A percentile compares a stretch with the other conserved stretches of the same genome.
Conservation (phyloP, 2,797 vertebrate genomes). For the Clamator glandarius region DNA sequence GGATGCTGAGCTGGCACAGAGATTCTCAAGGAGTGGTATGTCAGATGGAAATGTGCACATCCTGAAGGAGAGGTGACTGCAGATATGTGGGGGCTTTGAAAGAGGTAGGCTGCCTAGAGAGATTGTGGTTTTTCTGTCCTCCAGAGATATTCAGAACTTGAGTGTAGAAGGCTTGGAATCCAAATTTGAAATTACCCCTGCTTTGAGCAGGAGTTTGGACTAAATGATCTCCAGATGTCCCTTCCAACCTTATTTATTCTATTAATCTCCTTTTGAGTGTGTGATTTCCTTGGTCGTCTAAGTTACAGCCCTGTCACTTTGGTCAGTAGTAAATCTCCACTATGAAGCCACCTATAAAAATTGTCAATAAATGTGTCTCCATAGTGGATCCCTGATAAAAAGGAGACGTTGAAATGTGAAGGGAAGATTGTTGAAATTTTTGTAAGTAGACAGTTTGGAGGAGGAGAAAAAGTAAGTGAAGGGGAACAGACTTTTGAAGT, state of each 20-base stretch:
- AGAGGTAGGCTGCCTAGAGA: neutral
- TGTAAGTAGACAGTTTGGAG: neutral
- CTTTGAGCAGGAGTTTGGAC: neutral
- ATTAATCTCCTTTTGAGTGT: neutral
- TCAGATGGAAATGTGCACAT: neutral
- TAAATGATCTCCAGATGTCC: neutral
- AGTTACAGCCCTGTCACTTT: neutral
- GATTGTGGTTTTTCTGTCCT: neutral
- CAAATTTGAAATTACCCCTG: neutral
- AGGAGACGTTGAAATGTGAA: neutral
- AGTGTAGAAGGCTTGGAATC: neutral
- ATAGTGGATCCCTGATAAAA: neutral
- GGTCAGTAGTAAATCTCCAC: neutral
- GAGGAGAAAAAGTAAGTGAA: neutral
- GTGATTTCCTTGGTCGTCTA: neutral
- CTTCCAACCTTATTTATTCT: neutral
- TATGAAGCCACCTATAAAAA: neutral
- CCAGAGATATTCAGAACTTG: neutral
- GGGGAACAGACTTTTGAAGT: neutral
- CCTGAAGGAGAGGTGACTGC: neutral
- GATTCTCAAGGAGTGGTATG: neutral
- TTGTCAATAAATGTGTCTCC: neutral
- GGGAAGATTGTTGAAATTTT: neutral
- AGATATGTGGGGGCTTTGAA: neutral
- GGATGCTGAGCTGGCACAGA: neutral